A percentile compares a stretch with the other conserved stretches of the same genome.
Evolutionary conservation across 1,140 invertebrate genomes (phyloP).

Genomic region (Hyphantria cunea): DNA sequence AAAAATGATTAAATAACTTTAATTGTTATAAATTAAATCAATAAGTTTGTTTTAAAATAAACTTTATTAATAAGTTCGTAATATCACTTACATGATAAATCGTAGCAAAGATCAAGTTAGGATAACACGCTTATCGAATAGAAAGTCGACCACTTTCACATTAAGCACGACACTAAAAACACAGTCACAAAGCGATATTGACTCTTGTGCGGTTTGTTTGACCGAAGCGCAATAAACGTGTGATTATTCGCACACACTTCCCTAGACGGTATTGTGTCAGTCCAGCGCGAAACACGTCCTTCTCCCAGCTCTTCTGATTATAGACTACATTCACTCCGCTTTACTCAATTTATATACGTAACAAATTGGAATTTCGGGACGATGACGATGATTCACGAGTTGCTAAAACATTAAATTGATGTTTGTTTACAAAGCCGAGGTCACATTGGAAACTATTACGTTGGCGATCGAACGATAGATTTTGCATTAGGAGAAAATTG

Average conservation of each 20-base stretch:
- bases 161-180: slow-evolving; percentile 44
- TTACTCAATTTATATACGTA: slow-evolving; percentile 11
- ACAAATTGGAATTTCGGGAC: slow-evolving; percentile 14
- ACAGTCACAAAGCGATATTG: slow-evolving; percentile 26
- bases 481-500: background rate
- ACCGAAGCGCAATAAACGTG: slow-evolving; percentile 38
- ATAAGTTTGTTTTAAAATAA: too few relatives aligned
- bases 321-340: slow-evolving; percentile 7
- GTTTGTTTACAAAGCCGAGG: slow-evolving; percentile 27
- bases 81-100: slow-evolving; percentile 3
- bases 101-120: slow-evolving; percentile 8
- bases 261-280: background rate
- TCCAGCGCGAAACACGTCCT: slow-evolving; percentile 1
- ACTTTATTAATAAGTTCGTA: too few relatives aligned
- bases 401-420: slow-evolving; percentile 17
- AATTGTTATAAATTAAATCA: too few relatives aligned
- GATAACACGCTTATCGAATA: slow-evolving; percentile 43
- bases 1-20: too few relatives aligned
- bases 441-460: slow-evolving; percentile 1
- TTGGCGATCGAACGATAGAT: slow-evolving; percentile 3
- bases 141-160: slow-evolving; percentile 61
- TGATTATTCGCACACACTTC: slow-evolving; percentile 32
- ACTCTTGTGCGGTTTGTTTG: slow-evolving; percentile 25
- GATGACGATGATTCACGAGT: slow-evolving; percentile 27
- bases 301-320: slow-evolving; percentile 2